These are phyloP conservation scores for Phainopepla nitens DNA, from an alignment of 2,113 vertebrate genomes.

Conservation along the genomic window DNA sequence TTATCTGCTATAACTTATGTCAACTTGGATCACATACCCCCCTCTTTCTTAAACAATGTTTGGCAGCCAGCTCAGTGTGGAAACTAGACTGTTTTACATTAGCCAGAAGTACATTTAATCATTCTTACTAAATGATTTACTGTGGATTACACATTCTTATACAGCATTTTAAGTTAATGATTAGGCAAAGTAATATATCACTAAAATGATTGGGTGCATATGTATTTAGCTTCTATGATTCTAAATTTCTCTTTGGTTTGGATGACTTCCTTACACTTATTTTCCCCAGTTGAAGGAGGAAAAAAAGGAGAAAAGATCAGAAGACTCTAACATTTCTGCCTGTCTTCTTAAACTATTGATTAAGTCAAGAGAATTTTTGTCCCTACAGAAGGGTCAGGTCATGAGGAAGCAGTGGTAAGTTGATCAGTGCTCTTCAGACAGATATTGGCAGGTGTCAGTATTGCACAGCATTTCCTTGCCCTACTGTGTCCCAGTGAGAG, in stretches of 20 bases:
- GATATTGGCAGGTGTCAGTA: not conserved
- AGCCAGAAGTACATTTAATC: slow-evolving; percentile 73
- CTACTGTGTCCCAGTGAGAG: not conserved
- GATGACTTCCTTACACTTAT: not conserved
- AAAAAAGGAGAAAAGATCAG: not conserved
- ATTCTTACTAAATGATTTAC: slow-evolving; percentile 74
- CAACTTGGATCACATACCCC: slow-evolving; percentile 53
- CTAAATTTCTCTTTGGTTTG: slow-evolving; percentile 39
- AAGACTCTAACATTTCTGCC: not conserved
- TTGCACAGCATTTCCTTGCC: not conserved
- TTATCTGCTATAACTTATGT: slow-evolving; percentile 72
- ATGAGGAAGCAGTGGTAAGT: not conserved
- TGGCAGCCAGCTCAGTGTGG: slow-evolving; percentile 62
- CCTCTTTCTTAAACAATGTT: slow-evolving; percentile 51
- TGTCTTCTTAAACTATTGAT: not conserved
- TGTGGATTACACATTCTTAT: slow-evolving; percentile 73
- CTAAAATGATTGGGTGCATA: slow-evolving; percentile 57
- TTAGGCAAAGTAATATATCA: slow-evolving; percentile 73
- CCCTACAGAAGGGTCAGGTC: not conserved
- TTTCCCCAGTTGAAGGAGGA: not conserved
- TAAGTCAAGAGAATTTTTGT: not conserved
- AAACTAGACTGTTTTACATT: slow-evolving; percentile 75
- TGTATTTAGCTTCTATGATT: slow-evolving; percentile 50
- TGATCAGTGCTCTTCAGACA: not conserved
- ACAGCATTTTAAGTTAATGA: slow-evolving; percentile 72